Evolutionary conservation across 2,797 vertebrate species (phyloP), one percentile per base, ranked within the genome.

Genomic region (Pseudomugil gertrudae): DNA sequence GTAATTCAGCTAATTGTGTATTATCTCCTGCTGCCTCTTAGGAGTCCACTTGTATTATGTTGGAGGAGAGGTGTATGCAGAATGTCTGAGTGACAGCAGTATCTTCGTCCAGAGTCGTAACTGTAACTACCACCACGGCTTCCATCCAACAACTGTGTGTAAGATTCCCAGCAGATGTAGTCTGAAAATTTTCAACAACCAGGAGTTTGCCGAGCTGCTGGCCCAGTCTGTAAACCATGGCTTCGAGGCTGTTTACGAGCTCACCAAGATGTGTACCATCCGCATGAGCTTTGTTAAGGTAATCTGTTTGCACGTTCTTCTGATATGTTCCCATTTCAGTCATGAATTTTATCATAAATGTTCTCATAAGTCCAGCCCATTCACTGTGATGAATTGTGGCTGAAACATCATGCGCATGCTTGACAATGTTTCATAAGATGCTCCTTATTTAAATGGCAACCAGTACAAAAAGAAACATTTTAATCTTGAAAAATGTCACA

Each of bases 221-320:
- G 96, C 97, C 40, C 97, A 98, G 85, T 98, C 97, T 0, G 97
- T 98, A 87, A 98, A 98, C 92, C 97, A 98, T 0, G 97, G 97
- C 75, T 98, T 98, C 21, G 97, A 98, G 92, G 97, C 97, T 0
- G 97, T 98, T 51, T 98, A 98, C 6, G 97, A 98, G 92, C 96
- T 98, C 80, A 98, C 97, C 5, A 98, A 98, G 90, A 98, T 98
- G 96, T 98, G 97, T 57, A 98, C 96, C 68, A 98, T 98, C 30
- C 96, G 97, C 66, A 97, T 98, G 96, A 98, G 97, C 89, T 98
- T 98, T 19, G 97, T 98, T 38, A 98, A 98, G 95, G 97, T 89
- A 36, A 50, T 33, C 0, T 10, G 7, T 1, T 69, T 14, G 53
- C n/a, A 53, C 29, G 23, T 53, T 29, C 35, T 36, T 36, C 35